Evolutionary conservation across 2,797 vertebrate genomes (phyloP), one percentile per base, ranked within the genome.

Genomic region (Hyperoplus lanceolatus): DNA sequence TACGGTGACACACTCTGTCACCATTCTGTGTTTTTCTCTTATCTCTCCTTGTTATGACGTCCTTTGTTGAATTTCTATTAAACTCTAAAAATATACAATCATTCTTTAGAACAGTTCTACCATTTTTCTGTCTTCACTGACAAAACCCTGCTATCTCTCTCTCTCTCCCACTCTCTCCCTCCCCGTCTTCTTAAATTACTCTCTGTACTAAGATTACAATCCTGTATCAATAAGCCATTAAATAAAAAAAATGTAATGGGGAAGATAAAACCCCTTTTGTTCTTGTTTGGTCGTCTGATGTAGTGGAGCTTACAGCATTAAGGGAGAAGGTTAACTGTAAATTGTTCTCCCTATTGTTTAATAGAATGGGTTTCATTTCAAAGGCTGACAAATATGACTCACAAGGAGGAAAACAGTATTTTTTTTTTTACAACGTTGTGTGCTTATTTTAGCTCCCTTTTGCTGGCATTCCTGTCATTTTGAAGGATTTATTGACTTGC

Each of bases 401-500:
- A 61, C 9, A 18, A 53, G 41, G 50, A 76, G 61, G 5, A 12
- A 65, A 61, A 29, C 18, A 6, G 14, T 42, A 16, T 61, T 74
- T 49, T 29, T 29, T 29, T 29, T n/a, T n/a, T 29, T 29, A 29
- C 64, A 69, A 63, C 54, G 43, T 8, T 36, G 29, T 38, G 49
- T 72, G 10, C 42, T 80, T 66, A 18, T 66, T 51, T 77, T 42
- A 60, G 55, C 67, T 42, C 53, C 15, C 49, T 4, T 21, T 29
- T 62, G 50, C 48, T 60, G 3, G 21, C 46, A 46, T 61, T 53
- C 36, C 39, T 9, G 57, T 57, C 78, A 64, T 82, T 85, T 77
- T 75, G 39, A 76, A 66, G 46, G 68, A 76, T 77, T 39, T 73
- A 91, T 88, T 58, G 78, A 81, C 76, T 78, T 83, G 55, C 57